phyloP scores from a whole-genome alignment of 1,140 invertebrate genomes.

The Ostrea denselamellosa region DNA sequence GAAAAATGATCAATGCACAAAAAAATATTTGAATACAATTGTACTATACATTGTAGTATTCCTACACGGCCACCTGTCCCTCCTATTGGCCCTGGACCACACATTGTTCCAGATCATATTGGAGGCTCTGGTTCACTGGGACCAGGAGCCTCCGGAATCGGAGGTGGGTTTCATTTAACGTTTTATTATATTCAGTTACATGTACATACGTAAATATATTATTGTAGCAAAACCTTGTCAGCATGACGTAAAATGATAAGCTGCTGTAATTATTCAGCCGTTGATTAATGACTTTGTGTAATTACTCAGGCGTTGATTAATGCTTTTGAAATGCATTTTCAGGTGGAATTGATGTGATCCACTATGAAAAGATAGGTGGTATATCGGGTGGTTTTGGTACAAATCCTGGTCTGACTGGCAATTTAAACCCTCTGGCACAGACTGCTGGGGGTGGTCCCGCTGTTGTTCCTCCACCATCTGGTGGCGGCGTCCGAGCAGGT shows the following conservation, averaged over 20 bases:
- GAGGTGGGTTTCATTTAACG: conserved; percentile 8
- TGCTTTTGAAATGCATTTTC: background rate
- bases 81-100: conserved; percentile 39
- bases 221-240: no score
- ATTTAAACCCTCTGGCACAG: conserved; percentile 36
- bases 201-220: background rate
- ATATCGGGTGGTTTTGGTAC: conserved; percentile 41
- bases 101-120: conserved; percentile 50
- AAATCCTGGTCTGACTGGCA: conserved; percentile 45
- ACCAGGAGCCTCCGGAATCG: conserved; percentile 50
- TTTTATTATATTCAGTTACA: background rate
- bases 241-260: no score
- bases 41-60: background rate
- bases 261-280: no score
- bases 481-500: conserved; percentile 62
- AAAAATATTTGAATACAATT: background rate
- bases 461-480: conserved; percentile 44
- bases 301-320: background rate
- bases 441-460: conserved; percentile 48
- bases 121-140: conserved; percentile 63
- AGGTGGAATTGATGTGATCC: conserved; percentile 25
- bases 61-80: conserved; percentile 27
- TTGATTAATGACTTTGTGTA: background rate
- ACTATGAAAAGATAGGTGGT: conserved; percentile 32
- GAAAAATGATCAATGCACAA: background rate